Evolutionary conservation across 1,140 invertebrate species (phyloP).

Genomic region (Trichoplusia ni): DNA sequence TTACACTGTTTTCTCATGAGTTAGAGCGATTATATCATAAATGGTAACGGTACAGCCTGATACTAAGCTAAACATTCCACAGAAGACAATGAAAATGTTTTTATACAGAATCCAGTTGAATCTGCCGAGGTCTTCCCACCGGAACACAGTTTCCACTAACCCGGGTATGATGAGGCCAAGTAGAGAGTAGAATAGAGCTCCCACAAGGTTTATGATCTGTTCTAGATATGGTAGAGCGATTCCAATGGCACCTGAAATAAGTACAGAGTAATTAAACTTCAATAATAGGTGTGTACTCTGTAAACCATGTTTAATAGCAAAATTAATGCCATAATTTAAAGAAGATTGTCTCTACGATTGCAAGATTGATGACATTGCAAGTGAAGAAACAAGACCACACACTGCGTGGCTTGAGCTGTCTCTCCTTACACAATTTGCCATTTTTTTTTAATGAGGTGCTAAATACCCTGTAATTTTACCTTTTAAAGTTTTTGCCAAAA

Average conservation of each 20-base stretch:
- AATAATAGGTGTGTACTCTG: not conserved
- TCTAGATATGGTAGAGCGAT: conserved; percentile 90
- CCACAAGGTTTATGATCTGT: conserved; percentile 94
- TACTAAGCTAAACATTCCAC: conserved; percentile 84
- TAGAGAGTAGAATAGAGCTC: conserved; percentile 92
- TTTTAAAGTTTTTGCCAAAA: too few species aligned
- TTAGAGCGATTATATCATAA: conserved; percentile 57
- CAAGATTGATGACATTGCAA: too few species aligned
- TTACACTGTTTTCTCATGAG: conserved; percentile 47
- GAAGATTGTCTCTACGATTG: too few species aligned
- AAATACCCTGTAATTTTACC: too few species aligned
- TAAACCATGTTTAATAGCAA: not conserved
- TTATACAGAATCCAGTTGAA: conserved; percentile 87
- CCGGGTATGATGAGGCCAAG: conserved; percentile 93
- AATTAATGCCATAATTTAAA: not conserved
- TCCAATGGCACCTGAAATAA: conserved; percentile 86
- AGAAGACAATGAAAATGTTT: conserved; percentile 83
- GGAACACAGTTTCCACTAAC: conserved; percentile 88
- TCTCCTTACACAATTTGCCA: too few species aligned
- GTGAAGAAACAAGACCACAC: too few species aligned
- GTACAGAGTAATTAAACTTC: not conserved
- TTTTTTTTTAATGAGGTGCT: too few species aligned
- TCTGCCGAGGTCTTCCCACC: conserved; percentile 84
- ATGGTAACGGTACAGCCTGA: conserved; percentile 81
- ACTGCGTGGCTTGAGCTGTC: too few species aligned